Evolutionary conservation across 2,888 invertebrate species (phyloP), one percentile per base, ranked within the genome.

Genomic region (Ptilodon capucinus): DNA sequence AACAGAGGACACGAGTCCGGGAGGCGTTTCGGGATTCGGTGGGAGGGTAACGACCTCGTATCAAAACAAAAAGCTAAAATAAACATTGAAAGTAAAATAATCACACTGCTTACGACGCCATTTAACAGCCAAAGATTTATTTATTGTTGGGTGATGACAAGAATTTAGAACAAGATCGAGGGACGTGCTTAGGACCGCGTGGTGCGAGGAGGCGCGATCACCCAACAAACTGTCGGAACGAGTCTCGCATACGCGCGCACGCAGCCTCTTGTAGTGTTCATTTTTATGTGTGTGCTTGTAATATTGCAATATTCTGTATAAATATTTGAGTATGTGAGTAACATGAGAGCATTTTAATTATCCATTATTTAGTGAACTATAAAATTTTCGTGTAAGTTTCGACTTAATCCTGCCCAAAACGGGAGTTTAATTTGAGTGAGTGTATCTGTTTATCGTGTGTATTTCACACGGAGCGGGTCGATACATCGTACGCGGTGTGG

Each of bases 61-160:
- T 66, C 59, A 73, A 82, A 57, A 54, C 38, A 53, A 72, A 71
- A 87, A 86, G 85, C 86, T 83, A 73, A 88, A 86, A 81, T 64
- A 81, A 86, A 80, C 79, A 71, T 71, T 40, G 44, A 60, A 67
- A 74, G 79, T 67, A 76, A 76, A 79, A 79, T 77, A 82, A 85
- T 80, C 88, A 90, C 88, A 89, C 88, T 87, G 87, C 87, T 82
- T 80, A 82, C 84, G 84, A 83, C 81, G 87, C 86, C 83, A 83
- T 82, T 71, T 72, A 87, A 84, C 85, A 88, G 84, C 81, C 84
- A 86, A 81, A 80, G 73, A 8, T 56, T 51, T 56, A 16, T 46
- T 34, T 57, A 44, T 86, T 86, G 88, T 89, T 86, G 89, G 88
- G 88, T 89, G 89, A 88, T 77, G 60, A 71, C 66, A 67, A 72